Evolutionary conservation across 2,113 vertebrate species (phyloP).

Genomic region (Elgaria multicarinata): DNA sequence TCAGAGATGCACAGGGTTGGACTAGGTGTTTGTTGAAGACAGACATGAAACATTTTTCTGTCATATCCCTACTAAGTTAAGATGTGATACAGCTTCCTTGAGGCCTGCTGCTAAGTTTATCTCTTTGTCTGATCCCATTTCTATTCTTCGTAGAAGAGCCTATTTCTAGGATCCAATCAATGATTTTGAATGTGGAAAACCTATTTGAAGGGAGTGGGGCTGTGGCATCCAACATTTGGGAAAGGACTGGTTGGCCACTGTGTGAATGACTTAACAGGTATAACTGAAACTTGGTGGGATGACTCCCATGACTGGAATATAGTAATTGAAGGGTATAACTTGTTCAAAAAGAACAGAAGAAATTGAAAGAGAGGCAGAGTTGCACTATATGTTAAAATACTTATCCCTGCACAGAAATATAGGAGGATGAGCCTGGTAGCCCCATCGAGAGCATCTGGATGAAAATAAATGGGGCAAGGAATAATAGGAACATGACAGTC

Average conservation of each 20-base stretch:
- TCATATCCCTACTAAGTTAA: background rate
- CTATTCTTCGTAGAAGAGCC: background rate
- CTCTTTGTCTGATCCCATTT: background rate
- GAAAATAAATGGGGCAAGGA: too few relatives aligned
- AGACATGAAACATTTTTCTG: background rate
- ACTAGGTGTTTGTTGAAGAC: background rate
- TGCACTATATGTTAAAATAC: too few relatives aligned
- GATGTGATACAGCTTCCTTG: background rate
- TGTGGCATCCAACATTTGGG: background rate
- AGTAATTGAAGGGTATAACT: too few relatives aligned
- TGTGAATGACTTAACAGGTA: too few relatives aligned
- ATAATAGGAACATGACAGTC: too few relatives aligned
- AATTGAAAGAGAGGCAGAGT: too few relatives aligned
- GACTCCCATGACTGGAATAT: too few relatives aligned
- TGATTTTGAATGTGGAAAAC: background rate
- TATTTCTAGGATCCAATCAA: background rate
- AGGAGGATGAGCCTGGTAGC: too few relatives aligned
- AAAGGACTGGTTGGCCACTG: background rate
- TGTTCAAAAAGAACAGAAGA: too few relatives aligned
- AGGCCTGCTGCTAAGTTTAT: background rate
- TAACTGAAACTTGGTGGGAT: too few relatives aligned
- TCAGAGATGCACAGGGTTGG: background rate
- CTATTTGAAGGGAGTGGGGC: background rate
- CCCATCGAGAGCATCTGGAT: too few relatives aligned
- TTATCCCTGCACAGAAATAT: too few relatives aligned